A percentile compares a stretch with the other conserved stretches of the same genome.
These are phyloP conservation scores for Meta bourneti DNA, from an alignment of 2,888 invertebrate genomes.

Conservation along the genomic window DNA sequence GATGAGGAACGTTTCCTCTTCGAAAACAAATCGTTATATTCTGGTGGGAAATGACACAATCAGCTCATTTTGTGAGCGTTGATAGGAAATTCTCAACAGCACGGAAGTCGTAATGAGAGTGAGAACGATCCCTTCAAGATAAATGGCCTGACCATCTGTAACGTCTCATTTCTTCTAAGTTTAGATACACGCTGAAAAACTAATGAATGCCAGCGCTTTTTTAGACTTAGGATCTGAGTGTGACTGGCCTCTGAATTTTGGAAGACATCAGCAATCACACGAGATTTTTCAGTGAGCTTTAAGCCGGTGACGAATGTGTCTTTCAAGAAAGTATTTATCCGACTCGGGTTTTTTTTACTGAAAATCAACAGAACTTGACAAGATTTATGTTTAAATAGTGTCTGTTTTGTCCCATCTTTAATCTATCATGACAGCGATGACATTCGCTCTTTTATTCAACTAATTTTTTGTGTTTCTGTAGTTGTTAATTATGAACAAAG, in stretches of 20 bases:
- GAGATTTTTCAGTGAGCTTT: conserved; percentile 1
- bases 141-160: conserved; percentile 60
- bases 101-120: conserved; percentile 55
- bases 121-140: conserved; percentile 16
- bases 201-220: conserved; percentile 7
- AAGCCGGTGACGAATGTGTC: not conserved
- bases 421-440: not conserved
- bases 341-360: not conserved
- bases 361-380: not conserved
- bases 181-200: conserved; percentile 43
- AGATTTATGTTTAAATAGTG: not conserved
- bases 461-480: too few species aligned
- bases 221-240: not conserved
- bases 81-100: conserved; percentile 47
- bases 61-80: conserved; percentile 35
- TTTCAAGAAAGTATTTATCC: not conserved
- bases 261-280: not conserved
- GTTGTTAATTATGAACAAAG: too few species aligned
- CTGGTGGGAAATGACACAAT: conserved; percentile 51
- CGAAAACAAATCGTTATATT: conserved; percentile 11
- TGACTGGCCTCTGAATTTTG: not conserved
- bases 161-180: conserved; percentile 56
- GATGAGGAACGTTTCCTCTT: conserved; percentile 5
- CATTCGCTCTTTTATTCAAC: too few species aligned
- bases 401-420: not conserved